Evolutionary conservation across 2,113 vertebrate genomes (phyloP).

Genomic region (Dinomys branickii): DNA sequence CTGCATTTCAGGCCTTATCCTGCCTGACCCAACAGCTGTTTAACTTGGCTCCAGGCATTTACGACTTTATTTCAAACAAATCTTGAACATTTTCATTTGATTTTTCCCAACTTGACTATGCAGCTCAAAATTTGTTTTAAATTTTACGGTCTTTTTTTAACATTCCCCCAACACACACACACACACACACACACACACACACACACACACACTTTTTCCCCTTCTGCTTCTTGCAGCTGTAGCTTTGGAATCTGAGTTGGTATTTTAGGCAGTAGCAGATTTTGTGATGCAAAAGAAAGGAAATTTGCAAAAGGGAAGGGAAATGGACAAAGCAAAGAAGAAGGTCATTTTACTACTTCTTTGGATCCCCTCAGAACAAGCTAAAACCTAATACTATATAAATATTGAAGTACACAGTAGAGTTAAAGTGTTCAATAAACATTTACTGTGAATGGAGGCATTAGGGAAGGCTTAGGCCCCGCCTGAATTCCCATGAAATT

Average conservation of each 20-base stretch:
- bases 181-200: neutral
- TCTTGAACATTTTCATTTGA: conserved; percentile 87
- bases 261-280: conserved; percentile 57
- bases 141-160: conserved; percentile 84
- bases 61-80: conserved; percentile 91
- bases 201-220: neutral
- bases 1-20: conserved; percentile 82
- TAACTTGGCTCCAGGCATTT: conserved; percentile 85
- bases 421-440: conserved; percentile 89
- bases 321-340: neutral
- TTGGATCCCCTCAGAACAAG: conserved; percentile 79
- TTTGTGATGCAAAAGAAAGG: conserved; percentile 73
- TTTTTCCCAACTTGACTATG: conserved; percentile 86
- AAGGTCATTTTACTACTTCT: conserved; percentile 74
- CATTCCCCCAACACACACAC: neutral
- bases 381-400: conserved; percentile 86
- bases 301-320: conserved; percentile 46
- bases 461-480: conserved; percentile 90
- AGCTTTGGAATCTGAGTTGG: conserved; percentile 81
- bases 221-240: conserved; percentile 83
- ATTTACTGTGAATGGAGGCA: conserved; percentile 91
- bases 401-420: conserved; percentile 88
- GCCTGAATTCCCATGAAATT: conserved; percentile 99
- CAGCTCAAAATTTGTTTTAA: conserved; percentile 89
- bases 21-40: conserved; percentile 88